Base-by-base conservation (phyloP, 1,140 invertebrate species). In the Drosophila littoralis region DNA sequence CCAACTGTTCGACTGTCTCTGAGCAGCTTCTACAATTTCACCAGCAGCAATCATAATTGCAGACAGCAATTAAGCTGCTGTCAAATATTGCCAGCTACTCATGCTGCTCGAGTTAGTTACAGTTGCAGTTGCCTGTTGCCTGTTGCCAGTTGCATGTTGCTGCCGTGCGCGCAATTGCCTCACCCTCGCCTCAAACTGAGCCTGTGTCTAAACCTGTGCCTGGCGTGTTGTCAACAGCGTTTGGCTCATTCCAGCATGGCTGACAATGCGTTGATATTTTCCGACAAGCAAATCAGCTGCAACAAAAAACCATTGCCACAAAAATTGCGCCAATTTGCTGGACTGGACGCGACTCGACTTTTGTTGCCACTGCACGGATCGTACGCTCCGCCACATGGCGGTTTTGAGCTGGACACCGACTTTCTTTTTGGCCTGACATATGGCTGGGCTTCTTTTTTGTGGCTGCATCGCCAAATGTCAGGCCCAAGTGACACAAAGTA, bases 251-350 rank as follows among this genome's bases (percentile, higher is more conserved):
- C 57, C 65, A 36, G 52, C 58, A 35, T 32, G 33, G 77, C 68
- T 89, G 84, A 89, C 84, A 89, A 89, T 89, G 84, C 84, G 84
- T 89, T 89, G 84, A 89, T 84, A 89, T 89, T 89, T 89, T 84
- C 84, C 84, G 84, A 89, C 84, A 89, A 89, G 66, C 83, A 88
- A 88, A 86, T 89, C 84, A 89, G 74, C 32, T 68, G 64, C 70
- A 48, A 66, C 61, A 72, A 70, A 46, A 45, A 61, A 61, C 42
- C 10, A 48, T 73, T 79, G 72, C 70, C 59, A 79, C 72, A 61
- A 66, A 83, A 86, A 89, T 72, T 71, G 69, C 65, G 77, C 70
- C 80, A 84, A 84, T 84, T 89, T 89, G 84, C 85, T 75, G 77
- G 42, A 35, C 45, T 58, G 60, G 57, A 79, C 60, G 52, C 60